Conservation (phyloP, 2,797 vertebrate genomes). For the Toxotes lorentzi region DNA sequence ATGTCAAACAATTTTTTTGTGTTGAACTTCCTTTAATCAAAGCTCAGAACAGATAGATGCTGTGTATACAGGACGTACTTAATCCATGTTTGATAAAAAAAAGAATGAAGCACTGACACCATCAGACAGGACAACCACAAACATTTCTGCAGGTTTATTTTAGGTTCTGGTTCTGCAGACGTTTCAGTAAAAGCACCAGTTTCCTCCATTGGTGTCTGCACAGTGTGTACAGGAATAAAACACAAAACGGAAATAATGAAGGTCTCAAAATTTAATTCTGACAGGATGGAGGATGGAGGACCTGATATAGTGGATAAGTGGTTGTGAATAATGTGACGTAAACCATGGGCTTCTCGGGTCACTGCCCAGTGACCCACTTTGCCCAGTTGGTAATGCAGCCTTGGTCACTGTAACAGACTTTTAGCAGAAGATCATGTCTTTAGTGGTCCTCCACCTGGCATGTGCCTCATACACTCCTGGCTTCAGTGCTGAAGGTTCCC, state of each 20-base stretch:
- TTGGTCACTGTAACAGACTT: no score
- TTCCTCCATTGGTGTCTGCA: background rate
- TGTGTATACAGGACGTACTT: background rate
- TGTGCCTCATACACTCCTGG: no score
- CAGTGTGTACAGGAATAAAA: background rate
- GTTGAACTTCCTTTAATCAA: background rate
- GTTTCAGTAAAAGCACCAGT: background rate
- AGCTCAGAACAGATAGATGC: background rate
- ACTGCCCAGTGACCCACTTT: no score
- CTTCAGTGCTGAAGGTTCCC: no score
- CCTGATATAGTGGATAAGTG: background rate
- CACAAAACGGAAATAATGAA: background rate
- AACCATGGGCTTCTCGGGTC: no score
- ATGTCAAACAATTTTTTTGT: background rate
- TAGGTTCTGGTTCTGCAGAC: background rate
- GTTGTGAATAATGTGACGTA: no score
- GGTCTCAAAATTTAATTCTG: background rate
- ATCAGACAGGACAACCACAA: background rate
- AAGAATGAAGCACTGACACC: no score
- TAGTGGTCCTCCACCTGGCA: no score
- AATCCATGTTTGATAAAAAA: no score
- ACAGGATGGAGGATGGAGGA: background rate
- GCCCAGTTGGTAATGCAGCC: no score
- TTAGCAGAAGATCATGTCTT: no score
- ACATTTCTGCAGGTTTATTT: background rate